Evolutionary conservation across 1,140 invertebrate genomes (phyloP).

Genomic region (Zophobas atratus): DNA sequence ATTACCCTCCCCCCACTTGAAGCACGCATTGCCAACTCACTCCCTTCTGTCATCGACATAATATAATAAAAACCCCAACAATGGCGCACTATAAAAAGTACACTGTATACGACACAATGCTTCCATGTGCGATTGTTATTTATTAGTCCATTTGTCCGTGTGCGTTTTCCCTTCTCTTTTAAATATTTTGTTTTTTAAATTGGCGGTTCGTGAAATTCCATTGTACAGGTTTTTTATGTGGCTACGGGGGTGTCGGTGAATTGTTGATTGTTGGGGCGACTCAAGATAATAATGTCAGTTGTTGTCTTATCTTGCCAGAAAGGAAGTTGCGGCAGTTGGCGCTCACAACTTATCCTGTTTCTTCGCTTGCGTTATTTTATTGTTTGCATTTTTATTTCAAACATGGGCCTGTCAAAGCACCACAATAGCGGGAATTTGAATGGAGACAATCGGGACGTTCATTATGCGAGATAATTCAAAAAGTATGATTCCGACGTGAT

Average conservation of each 20-base stretch:
- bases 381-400: slow-evolving; percentile 26
- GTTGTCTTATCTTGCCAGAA: slow-evolving; percentile 25
- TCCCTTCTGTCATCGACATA: slow-evolving; percentile 53
- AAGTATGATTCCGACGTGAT: too few species aligned
- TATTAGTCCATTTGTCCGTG: slow-evolving; percentile 31
- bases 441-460: neutral
- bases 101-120: slow-evolving; percentile 41
- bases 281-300: slow-evolving; percentile 33
- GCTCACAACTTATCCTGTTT: slow-evolving; percentile 28
- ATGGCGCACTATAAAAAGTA: slow-evolving; percentile 45
- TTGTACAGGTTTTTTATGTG: neutral
- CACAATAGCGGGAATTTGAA: neutral
- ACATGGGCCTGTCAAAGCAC: neutral
- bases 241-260: slow-evolving; percentile 10
- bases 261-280: slow-evolving; percentile 1
- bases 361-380: slow-evolving; percentile 5
- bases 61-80: slow-evolving; percentile 54
- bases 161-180: neutral
- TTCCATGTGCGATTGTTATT: slow-evolving; percentile 24
- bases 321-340: slow-evolving; percentile 40
- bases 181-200: slow-evolving; percentile 2
- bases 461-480: neutral
- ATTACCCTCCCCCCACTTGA: slow-evolving; percentile 50
- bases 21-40: slow-evolving; percentile 47
- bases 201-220: slow-evolving; percentile 17